Evolutionary conservation across 1,140 invertebrate species (phyloP).

Genomic region (Drosophila subpulchrella): DNA sequence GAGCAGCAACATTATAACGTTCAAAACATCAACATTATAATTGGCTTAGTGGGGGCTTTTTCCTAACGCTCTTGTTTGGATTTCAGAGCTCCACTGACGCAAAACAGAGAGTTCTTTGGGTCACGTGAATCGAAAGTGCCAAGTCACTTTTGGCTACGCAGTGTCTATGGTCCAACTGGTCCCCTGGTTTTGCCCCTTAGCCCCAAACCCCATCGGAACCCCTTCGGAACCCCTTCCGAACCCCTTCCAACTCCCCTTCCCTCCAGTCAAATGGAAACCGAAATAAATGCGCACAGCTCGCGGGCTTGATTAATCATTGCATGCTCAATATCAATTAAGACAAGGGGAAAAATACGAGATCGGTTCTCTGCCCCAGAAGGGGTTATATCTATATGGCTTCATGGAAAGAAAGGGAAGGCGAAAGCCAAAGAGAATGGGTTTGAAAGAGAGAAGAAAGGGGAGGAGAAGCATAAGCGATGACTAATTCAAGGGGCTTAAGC

Average conservation of each 20-base stretch:
- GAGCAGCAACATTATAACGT: conserved; percentile 30
- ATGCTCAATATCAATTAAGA: conserved; percentile 70
- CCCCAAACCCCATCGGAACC: not conserved
- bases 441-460: not conserved
- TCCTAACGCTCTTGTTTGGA: conserved; percentile 10
- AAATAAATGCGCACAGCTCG: conserved; percentile 21
- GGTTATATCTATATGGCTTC: not conserved
- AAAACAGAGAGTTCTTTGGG: conserved; percentile 15
- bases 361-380: conserved; percentile 1
- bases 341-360: conserved; percentile 35
- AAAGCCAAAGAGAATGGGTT: not conserved
- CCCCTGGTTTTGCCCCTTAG: not conserved
- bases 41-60: conserved; percentile 37
- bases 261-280: conserved; percentile 21
- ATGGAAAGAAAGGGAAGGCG: not conserved
- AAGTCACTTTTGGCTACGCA: conserved; percentile 36
- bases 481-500: conserved; percentile 56
- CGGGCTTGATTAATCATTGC: conserved; percentile 53
- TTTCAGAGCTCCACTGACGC: conserved; percentile 20
- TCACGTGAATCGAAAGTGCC: conserved; percentile 37
- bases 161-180: conserved; percentile 27
- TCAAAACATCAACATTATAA: conserved; percentile 45
- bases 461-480: conserved; percentile 35
- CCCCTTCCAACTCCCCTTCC: not conserved
- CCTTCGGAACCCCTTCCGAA: not conserved